phyloP scores from a whole-genome alignment of 2,888 invertebrate genomes.

The Drosophila mulleri region DNA sequence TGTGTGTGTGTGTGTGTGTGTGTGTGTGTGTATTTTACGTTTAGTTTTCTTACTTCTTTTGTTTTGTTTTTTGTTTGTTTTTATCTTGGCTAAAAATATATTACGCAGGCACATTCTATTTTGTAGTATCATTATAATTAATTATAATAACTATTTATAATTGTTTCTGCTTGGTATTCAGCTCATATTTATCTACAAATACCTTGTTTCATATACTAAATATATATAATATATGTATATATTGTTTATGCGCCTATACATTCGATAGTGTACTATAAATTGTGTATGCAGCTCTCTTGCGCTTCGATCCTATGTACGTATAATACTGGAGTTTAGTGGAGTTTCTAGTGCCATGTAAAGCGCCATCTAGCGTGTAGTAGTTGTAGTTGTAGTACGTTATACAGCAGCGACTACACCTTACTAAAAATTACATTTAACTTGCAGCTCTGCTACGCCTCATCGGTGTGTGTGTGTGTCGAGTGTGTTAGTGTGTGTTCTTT shows the following conservation, averaged over 20 bases:
- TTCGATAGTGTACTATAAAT: constrained; percentile 19
- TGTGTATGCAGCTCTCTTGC: constrained; percentile 32
- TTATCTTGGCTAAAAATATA: constrained; percentile 83
- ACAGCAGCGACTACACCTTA: constrained; percentile 21
- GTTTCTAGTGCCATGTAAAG: constrained; percentile 42
- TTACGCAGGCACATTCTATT: constrained; percentile 84
- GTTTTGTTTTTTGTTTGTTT: constrained; percentile 37
- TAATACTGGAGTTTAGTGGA: constrained; percentile 60
- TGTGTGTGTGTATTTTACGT: constrained; percentile 6
- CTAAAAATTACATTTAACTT: constrained; percentile 58
- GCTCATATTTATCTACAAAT: constrained; percentile 81
- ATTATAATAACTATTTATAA: constrained; percentile 67
- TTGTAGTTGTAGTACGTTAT: constrained; percentile 7
- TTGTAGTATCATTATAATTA: constrained; percentile 83
- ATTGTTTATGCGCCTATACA: constrained; percentile 38
- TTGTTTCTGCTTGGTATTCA: constrained; percentile 70
- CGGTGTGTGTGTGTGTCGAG: constrained; percentile 28
- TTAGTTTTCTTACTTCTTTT: constrained; percentile 18
- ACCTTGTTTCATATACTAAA: constrained; percentile 39
- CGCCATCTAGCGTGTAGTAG: constrained; percentile 34
- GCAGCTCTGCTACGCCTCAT: constrained; percentile 68
- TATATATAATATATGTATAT: constrained; percentile 8
- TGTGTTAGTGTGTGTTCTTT: not conserved
- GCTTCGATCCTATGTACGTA: constrained; percentile 44
- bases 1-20: constrained; percentile 34